These are phyloP conservation scores for Tetragonula carbonaria DNA, from an alignment of 2,888 invertebrate species.

Conservation along the genomic window DNA sequence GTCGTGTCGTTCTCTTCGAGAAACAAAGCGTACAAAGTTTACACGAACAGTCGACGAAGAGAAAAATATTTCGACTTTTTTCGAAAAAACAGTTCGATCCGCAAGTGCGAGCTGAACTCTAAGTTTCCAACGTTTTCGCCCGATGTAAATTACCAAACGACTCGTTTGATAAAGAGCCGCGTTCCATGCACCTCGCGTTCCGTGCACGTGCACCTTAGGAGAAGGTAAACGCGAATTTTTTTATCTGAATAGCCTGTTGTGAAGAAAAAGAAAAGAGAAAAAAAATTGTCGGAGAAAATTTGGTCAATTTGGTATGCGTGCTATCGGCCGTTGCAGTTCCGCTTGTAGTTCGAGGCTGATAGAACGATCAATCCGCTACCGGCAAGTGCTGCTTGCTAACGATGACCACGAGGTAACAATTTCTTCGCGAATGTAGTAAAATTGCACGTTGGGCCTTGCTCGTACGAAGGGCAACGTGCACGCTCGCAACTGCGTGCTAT, in stretches of 20 bases:
- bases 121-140: too few species aligned
- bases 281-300: not conserved
- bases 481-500: slow-evolving; percentile 38
- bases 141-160: too few species aligned
- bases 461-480: slow-evolving; percentile 45
- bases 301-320: slow-evolving; percentile 26
- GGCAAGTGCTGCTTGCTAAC: slow-evolving; percentile 38
- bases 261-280: not conserved
- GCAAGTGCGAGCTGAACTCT: too few species aligned
- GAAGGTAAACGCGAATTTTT: slow-evolving; percentile 1
- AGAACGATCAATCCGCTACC: slow-evolving; percentile 45
- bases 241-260: not conserved
- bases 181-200: not conserved
- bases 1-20: too few species aligned
- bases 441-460: slow-evolving; percentile 64
- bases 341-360: slow-evolving; percentile 26
- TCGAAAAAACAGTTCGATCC: too few species aligned
- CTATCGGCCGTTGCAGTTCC: slow-evolving; percentile 22
- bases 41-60: too few species aligned
- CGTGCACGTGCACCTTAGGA: not conserved
- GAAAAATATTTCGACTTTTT: too few species aligned
- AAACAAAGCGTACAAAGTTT: too few species aligned
- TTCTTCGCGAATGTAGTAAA: slow-evolving; percentile 71
- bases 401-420: slow-evolving; percentile 59
- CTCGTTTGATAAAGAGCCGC: not conserved